A percentile compares a stretch with the other conserved stretches of the same genome.
Conservation (phyloP, 1,140 invertebrate genomes). For the Anastrepha ludens region DNA sequence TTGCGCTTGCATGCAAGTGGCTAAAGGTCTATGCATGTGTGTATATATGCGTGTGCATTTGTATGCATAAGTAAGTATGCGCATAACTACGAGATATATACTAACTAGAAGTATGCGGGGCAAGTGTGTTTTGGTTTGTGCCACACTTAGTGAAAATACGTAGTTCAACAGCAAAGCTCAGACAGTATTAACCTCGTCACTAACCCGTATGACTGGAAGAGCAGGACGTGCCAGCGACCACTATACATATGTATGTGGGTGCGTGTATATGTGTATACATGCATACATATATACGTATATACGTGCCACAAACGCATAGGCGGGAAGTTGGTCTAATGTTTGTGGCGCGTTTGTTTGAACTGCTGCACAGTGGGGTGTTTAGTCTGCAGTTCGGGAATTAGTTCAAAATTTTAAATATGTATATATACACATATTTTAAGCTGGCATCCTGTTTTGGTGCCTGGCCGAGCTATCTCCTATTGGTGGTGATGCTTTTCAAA, state of each 20-base stretch:
- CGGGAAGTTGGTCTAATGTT: neutral
- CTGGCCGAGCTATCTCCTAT: too few species aligned
- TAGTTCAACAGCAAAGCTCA: constrained; percentile 40
- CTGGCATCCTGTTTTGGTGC: too few species aligned
- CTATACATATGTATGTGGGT: neutral
- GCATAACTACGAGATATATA: too few species aligned
- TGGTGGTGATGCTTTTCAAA: too few species aligned
- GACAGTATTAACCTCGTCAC: constrained; percentile 51
- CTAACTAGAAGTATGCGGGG: neutral
- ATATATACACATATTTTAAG: too few species aligned
- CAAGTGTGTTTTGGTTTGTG: neutral
- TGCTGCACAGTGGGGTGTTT: neutral
- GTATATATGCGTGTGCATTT: neutral
- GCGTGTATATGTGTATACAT: neutral
- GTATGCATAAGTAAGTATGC: too few species aligned
- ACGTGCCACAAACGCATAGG: neutral
- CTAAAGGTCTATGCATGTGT: constrained; percentile 1
- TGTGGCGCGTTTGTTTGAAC: constrained; percentile 15
- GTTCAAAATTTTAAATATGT: too few species aligned
- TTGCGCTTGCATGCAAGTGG: constrained; percentile 50
- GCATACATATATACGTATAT: neutral
- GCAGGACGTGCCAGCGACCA: constrained; percentile 6
- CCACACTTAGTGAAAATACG: neutral
- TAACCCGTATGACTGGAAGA: neutral
- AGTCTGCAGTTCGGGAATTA: too few species aligned